Conservation (phyloP, 2,797 vertebrate genomes). For the Tauraco hartlaubi region DNA sequence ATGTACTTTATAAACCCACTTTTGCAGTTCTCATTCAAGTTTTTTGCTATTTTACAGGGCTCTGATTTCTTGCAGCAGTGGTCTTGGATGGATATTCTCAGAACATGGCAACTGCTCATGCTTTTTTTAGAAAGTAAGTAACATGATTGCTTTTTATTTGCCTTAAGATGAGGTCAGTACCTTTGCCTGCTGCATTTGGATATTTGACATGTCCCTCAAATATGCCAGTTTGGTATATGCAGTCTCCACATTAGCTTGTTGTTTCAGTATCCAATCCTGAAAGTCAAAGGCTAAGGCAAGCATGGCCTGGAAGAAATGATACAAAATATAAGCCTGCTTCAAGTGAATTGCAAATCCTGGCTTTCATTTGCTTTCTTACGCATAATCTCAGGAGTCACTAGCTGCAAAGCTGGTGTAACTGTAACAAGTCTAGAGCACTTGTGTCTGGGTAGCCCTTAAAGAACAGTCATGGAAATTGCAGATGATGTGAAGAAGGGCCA, state of each 20-base stretch:
- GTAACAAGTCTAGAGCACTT: not conserved
- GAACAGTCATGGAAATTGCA: not conserved
- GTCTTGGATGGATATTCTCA: not conserved
- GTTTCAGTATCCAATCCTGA: constrained; percentile 77
- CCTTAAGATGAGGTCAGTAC: constrained; percentile 56
- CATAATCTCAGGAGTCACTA: too few relatives aligned
- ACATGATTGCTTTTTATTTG: not conserved
- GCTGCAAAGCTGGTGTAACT: not conserved
- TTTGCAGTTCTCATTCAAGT: not conserved
- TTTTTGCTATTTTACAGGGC: not conserved
- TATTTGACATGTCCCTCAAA: constrained; percentile 76
- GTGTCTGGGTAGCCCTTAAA: not conserved
- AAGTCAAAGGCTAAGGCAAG: constrained; percentile 77
- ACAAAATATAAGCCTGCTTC: not conserved
- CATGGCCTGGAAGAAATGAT: constrained; percentile 66
- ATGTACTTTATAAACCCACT: not conserved
- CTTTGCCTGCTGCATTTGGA: constrained; percentile 83
- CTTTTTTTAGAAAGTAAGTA: not conserved
- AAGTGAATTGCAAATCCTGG: not conserved
- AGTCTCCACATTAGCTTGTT: constrained; percentile 78
- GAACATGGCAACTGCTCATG: not conserved
- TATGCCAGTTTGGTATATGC: constrained; percentile 79
- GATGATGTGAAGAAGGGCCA: not conserved
- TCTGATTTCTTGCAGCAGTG: not conserved
- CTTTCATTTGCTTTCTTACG: not conserved